Base-by-base conservation (phyloP, 1,140 invertebrate genomes). In the Frieseomelitta varia region DNA sequence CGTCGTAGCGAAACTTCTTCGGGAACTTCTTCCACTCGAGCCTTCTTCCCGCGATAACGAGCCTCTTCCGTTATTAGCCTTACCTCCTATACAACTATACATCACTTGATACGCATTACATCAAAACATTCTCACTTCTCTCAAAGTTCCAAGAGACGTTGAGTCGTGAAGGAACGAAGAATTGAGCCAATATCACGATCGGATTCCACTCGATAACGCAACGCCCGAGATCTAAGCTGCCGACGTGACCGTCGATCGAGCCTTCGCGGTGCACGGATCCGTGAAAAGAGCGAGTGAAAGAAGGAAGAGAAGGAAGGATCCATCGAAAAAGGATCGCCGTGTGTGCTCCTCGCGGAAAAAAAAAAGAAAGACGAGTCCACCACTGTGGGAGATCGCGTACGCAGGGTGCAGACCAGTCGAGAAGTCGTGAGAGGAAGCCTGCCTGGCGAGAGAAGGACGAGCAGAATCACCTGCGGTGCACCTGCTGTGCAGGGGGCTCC, bases 401-500 rank as follows among this genome's bases (percentile, higher is more conserved):
- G 88, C 85, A 87, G 88, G 85, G 79, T 87, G 88, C 87, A 81
- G 78, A 67, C 81, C 73, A 67, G 67, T 71, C 71, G 78, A 85
- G 79, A 71, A 86, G 74, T 76, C 78, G 87, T 84, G 88, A 89
- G 88, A 89, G 88, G 85, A 88, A 90, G 77, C 83, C 86, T 71
- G 77, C 58, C 58, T 68, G 56, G 86, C 65, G 79, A 87, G 83
- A 89, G 85, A 87, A 88, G 80, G 86, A 88, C 79, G 84, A 84
- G 69, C 82, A 88, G 89, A 91, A 91, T 91, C 89, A 91, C 90
- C 90, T 91, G 90, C 90, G 90, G 90, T 91, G 89, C 90, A 91
- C 90, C 90, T 91, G 90, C 90, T 91, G 90, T 88, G 90, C 90
- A 91, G 90, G 90, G 90, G 92, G 91, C 92, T 92, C 88, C 86